Evolutionary conservation across 2,113 vertebrate species (phyloP), one percentile per base, ranked within the genome.

Genomic region (Falco punctatus): DNA sequence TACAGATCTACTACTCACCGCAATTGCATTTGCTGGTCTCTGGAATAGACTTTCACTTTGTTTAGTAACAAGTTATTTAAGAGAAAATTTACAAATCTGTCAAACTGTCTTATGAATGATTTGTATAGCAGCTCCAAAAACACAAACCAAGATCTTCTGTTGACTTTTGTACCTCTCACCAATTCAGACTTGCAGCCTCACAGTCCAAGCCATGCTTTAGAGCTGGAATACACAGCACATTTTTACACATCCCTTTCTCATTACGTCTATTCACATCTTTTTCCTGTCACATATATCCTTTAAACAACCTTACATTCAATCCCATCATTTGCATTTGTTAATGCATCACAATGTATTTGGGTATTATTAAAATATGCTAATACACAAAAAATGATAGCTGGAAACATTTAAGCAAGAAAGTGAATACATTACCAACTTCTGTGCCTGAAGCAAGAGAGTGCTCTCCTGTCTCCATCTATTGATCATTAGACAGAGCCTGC

Each of bases 31-130:
- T 82, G 46, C 87, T 77, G 38, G 49, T 52, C 18, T 93, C 90
- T 26, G 33, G 78, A 97, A 61, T 17, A 97, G 74, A 73, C 8
- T 12, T 86, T 48, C 88, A 77, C 18, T 42, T 81, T 85, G 32
- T 88, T 91, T 82, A 35, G 64, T 57, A 84, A 78, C 14, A 95
- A 92, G 18, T 22, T 92, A 83, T 84, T 85, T 90, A 92, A 67
- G 7, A 67, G 28, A 92, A 97, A 86, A 77, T 70, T 90, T 44
- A 78, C 22, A 70, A 59, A 80, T 57, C 77, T 89, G 58, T 83
- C 59, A 88, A 88, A 80, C 38, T 72, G 38, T 49, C 96, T 86
- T 30, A 66, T 38, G 69, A 94, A 74, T 6, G 9, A 78, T 26
- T 64, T 48, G 35, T 93, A 67, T 10, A 78, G n/a, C 30, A 95